Evolutionary conservation across 2,888 invertebrate genomes (phyloP), one percentile per base, ranked within the genome.

Genomic region (Aleiodes leptofemur): DNA sequence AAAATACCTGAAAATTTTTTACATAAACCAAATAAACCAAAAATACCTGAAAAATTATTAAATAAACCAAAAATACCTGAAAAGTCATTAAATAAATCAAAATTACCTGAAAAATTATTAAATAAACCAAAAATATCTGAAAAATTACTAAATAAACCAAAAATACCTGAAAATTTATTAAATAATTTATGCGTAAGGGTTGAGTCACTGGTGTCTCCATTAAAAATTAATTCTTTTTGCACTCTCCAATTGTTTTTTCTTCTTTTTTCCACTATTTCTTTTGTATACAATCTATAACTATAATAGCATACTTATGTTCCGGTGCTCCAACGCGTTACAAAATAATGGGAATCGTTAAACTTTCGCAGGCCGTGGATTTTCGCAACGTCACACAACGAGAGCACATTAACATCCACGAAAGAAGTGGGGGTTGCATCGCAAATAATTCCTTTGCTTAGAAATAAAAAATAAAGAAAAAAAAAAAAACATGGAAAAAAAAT

Each of bases 311-410:
- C 64, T 64, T n/a, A 51, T 53, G 23, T 51, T 51, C 78, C 69
- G 56, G 69, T 71, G 70, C 74, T 77, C 77, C 75, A 80, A 81
- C 78, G 80, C 78, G 80, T 83, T 84, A 80, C 82, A 82, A 82
- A 86, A 85, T 85, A 84, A 86, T 83, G 79, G 74, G 84, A 83
- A 86, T 86, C 84, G 84, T 85, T 85, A 83, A 83, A 86, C 84
- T 86, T 86, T 85, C 86, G 81, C 81, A 77, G 79, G 79, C 69
- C 83, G 86, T 81, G 86, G 82, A 86, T 73, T 77, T 74, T 51
- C 78, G 69, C 80, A 75, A 77, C 48, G 66, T 72, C 55, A 74
- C 69, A 76, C 74, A 79, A 77, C 77, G 70, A 71, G 73, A 72
- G 76, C 76, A 79, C 81, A 82, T 82, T 81, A 80, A 81, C 80